Base-by-base conservation (phyloP, 2,888 invertebrate species). In the Brenthis ino region DNA sequence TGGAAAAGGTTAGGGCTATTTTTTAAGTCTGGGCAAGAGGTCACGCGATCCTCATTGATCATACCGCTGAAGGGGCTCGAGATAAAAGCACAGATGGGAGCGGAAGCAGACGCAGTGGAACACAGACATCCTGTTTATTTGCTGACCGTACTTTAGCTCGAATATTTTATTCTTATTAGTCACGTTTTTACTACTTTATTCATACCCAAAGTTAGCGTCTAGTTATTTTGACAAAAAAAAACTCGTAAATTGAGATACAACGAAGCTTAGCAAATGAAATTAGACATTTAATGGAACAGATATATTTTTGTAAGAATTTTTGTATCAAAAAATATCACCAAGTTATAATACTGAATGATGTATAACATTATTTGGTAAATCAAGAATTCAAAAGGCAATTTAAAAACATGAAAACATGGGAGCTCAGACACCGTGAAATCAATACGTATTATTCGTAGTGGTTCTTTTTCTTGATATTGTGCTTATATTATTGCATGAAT, bases 381-480 rank as follows among this genome's bases (percentile, higher is more conserved):
- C 48, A 16, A 43, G 47, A 66, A 56, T 69, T 65, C 57, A 66
- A 64, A 24, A 53, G 57, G 33, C 57, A 55, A 67, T 70, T 72
- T 67, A 69, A 65, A 72, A 72, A 70, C 70, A 69, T 71, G 65
- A 67, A 72, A 72, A 67, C 70, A 69, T 69, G 58, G 55, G 50
- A 58, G 33, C 20, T 57, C 67, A 70, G 65, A 48, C 57, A 67
- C 66, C 72, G 72, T 72, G 70, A 70, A 72, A 72, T 70, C 48
- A 67, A 65, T 70, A 60, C 51, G 53, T 67, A 57, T 70, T 60
- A 61, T 53, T 61, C 57, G 47, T 37, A n/a, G 37, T 33, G 16
- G 55, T 37, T 57, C 24, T 16, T 64, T 14, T 61, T 43, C 56
- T 60, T 33, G 16, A 57, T 28, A 68, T 67, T 56, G 50, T 55